Base-by-base conservation (phyloP, 30 jellyfish, hydroid and myxozoan genomes). In the Clytia hemisphaerica region DNA sequence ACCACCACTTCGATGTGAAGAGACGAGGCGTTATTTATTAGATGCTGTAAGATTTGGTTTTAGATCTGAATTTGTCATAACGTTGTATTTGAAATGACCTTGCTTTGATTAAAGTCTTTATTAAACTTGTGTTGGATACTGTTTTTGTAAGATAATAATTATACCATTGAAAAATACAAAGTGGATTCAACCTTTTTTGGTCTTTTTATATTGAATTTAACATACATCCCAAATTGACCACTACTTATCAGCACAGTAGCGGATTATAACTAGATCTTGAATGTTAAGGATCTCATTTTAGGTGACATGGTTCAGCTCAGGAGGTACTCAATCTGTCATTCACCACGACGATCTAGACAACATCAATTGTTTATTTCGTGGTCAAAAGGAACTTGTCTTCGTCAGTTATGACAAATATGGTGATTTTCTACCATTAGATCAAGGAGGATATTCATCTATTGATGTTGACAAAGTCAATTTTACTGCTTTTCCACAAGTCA, bases 301-400 rank as follows among this genome's bases (percentile, higher is more conserved):
- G 96, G 93, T 86, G 68, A 78, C 88, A 0, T 86, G 96, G 96
- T 73, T 86, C 76, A 86, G 96, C 79, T 61, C 93, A 40, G 96
- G 96, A 22, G 96, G 96, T n/a, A 86, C 96, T 32, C 78, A 86
- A 33, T 86, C 96, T 22, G 96, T 86, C 32, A 67, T 86, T 2
- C 96, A 86, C 55, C 63, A 79, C 46, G 96, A 86, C 59, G 93
- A 78, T 59, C 81, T 86, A 19, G 96, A 86, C 75, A 86, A 86
- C 45, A 79, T 86, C 77, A 86, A 86, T 58, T 86, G 96, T 60
- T 73, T 86, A 24, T 37, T 86, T 58, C 85, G 94, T 12, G 96
- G 96, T 35, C 57, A 45, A 31, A 86, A 86, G 45, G 92, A 71
- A 24, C 75, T 86, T 35, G 16, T 86, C 62, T 71, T 86, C 37